Conservation (phyloP, 2,797 vertebrate genomes). For the Danionella dracula region DNA sequence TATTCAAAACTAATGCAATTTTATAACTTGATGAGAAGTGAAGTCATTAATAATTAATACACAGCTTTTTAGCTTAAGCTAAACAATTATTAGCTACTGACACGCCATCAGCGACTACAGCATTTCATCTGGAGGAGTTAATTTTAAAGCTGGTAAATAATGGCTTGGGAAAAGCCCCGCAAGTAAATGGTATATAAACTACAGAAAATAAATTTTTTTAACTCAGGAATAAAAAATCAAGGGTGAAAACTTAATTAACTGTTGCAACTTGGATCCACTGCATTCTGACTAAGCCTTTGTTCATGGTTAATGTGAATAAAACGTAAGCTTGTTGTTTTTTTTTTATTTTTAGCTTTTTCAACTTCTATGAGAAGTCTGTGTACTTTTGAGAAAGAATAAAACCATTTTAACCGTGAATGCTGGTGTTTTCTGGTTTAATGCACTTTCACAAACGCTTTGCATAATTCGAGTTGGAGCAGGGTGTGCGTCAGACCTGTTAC, state of each 20-base stretch:
- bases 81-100: no score
- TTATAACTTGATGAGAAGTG: no score
- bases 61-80: no score
- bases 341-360: conserved; percentile 63
- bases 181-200: no score
- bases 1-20: no score
- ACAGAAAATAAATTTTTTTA: no score
- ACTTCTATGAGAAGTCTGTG: conserved; percentile 56
- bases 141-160: no score
- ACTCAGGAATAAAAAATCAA: no score
- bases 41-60: no score
- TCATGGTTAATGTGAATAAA: conserved; percentile 57
- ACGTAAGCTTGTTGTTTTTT: conserved; percentile 57
- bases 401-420: conserved; percentile 50
- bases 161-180: no score
- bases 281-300: conserved; percentile 59
- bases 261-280: background rate
- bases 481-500: conserved; percentile 5
- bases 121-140: no score
- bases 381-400: conserved; percentile 75
- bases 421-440: background rate
- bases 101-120: no score
- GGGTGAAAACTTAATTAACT: background rate
- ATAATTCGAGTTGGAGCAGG: background rate
- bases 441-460: background rate